Conservation (phyloP, 2,113 vertebrate species). For the Entelurus aequoreus region DNA sequence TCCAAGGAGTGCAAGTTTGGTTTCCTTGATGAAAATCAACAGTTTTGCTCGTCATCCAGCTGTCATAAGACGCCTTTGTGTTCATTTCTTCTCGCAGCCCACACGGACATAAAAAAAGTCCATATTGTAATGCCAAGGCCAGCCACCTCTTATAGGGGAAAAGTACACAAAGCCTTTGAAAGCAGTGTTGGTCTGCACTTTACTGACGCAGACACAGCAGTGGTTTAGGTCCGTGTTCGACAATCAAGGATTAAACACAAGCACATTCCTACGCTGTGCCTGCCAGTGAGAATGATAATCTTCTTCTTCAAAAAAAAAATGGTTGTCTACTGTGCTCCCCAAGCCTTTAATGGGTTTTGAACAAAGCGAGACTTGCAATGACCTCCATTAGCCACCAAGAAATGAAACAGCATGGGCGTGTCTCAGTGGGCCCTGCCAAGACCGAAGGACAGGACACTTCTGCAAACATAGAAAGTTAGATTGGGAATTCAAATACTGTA, state of each 20-base stretch:
- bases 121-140: conserved; percentile 39
- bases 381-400: conserved; percentile 39
- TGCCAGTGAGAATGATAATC: conserved; percentile 36
- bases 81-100: conserved; percentile 27
- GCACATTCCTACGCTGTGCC: conserved; percentile 55
- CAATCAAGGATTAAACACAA: conserved; percentile 65
- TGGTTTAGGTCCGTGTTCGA: conserved; percentile 49
- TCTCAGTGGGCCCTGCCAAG: not conserved
- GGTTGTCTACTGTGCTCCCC: conserved; percentile 10
- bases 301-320: conserved; percentile 1
- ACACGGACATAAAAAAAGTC: conserved; percentile 41
- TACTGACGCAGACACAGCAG: conserved; percentile 36
- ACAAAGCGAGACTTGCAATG: conserved; percentile 30
- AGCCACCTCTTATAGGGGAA: conserved; percentile 48
- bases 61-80: conserved; percentile 7
- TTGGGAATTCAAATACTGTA: conserved; percentile 33
- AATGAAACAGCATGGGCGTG: conserved; percentile 18
- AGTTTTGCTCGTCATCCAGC: conserved; percentile 26
- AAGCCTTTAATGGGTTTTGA: conserved; percentile 24
- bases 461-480: conserved; percentile 26
- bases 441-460: conserved; percentile 1
- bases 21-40: conserved; percentile 34
- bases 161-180: conserved; percentile 46
- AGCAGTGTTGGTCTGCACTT: conserved; percentile 43
- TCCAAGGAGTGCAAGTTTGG: not conserved